Conservation (phyloP, 2,888 invertebrate genomes). For the Amiota mariae region DNA sequence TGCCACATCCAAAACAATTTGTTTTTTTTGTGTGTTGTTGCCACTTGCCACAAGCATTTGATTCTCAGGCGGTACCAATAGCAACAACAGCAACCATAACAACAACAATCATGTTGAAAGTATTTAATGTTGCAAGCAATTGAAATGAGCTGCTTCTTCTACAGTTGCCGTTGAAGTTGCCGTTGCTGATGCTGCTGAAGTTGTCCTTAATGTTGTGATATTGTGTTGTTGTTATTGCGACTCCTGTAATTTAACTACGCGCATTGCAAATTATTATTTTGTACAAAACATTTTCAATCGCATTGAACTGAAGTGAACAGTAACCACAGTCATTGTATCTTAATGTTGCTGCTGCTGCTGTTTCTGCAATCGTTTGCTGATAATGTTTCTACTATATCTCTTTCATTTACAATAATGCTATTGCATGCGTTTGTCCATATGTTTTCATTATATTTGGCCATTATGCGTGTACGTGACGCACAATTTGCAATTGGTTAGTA, state of each 20-base stretch:
- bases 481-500: constrained; percentile 63
- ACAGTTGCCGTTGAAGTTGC: neutral
- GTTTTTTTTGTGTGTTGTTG: neutral
- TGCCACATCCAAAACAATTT: neutral
- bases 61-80: neutral
- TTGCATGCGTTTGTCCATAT: constrained; percentile 57
- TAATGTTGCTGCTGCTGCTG: constrained; percentile 38
- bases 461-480: constrained; percentile 68
- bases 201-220: neutral
- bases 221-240: constrained; percentile 30
- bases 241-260: constrained; percentile 65
- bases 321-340: neutral
- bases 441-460: constrained; percentile 67
- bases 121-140: constrained; percentile 6
- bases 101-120: neutral
- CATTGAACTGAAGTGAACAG: constrained; percentile 54
- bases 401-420: neutral
- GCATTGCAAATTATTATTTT: constrained; percentile 68
- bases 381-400: constrained; percentile 46
- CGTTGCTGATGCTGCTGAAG: neutral
- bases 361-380: constrained; percentile 24
- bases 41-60: constrained; percentile 15
- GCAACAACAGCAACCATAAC: neutral
- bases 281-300: constrained; percentile 65
- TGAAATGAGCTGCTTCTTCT: constrained; percentile 4